Percentiles rank a stretch among this genome's conserved stretches.
Evolutionary conservation across 2,888 invertebrate genomes (phyloP).

Genomic region (Lepeophtheirus nordmannii): DNA sequence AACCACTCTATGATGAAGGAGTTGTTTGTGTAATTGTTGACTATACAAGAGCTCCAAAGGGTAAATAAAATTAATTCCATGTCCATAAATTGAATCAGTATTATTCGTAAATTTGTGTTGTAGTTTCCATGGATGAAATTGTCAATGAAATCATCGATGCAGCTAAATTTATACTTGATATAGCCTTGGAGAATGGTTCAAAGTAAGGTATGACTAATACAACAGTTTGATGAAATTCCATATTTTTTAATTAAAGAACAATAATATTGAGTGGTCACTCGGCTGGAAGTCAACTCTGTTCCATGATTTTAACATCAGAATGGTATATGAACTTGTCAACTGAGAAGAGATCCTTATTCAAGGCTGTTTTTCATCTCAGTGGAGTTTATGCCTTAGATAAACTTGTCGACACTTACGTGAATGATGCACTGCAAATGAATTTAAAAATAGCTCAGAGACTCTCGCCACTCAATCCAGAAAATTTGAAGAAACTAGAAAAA

Average conservation of each 20-base stretch:
- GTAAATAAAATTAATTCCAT: background rate
- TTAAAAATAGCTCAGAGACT: background rate
- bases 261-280: constrained; percentile 13
- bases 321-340: background rate
- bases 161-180: background rate
- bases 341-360: constrained; percentile 1
- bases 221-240: background rate
- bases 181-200: background rate
- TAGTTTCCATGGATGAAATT: background rate
- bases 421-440: constrained; percentile 4
- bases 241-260: background rate
- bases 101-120: background rate
- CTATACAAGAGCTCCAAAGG: constrained; percentile 15
- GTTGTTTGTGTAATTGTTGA: background rate
- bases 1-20: constrained; percentile 3
- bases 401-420: background rate
- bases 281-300: constrained; percentile 10
- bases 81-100: background rate
- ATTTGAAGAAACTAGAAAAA: constrained; percentile 6
- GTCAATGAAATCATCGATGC: background rate
- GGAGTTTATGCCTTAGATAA: background rate
- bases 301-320: background rate
- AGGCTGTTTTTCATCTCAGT: background rate
- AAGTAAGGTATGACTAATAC: background rate
- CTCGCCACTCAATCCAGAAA: background rate